Conservation (phyloP, 2,113 vertebrate species). For the Arvicanthis niloticus region DNA sequence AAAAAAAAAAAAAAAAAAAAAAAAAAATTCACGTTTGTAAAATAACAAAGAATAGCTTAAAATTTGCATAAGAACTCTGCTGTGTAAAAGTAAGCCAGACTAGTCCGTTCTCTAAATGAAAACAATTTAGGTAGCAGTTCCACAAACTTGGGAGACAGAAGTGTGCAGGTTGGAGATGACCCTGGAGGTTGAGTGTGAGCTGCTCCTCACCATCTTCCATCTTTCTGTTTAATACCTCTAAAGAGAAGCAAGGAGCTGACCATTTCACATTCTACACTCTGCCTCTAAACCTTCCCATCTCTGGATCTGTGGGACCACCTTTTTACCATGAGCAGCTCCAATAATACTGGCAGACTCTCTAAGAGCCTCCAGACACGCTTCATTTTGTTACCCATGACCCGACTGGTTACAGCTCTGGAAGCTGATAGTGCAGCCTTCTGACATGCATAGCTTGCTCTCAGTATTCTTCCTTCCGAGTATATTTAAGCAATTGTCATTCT, state of each 20-base stretch:
- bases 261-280: neutral
- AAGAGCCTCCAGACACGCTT: neutral
- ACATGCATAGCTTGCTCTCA: neutral
- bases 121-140: neutral
- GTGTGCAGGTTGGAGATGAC: neutral
- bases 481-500: neutral
- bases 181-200: neutral
- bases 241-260: neutral
- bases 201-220: neutral
- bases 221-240: neutral
- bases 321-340: neutral
- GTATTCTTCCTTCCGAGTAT: neutral
- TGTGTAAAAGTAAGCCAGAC: neutral
- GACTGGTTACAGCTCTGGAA: neutral
- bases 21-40: constrained; percentile 13
- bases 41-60: neutral
- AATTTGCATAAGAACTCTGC: neutral
- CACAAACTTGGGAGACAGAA: neutral
- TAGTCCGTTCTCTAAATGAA: neutral
- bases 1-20: too few species aligned
- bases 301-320: neutral
- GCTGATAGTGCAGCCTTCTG: neutral
- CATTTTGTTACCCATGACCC: neutral
- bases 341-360: neutral
- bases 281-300: neutral